These are phyloP conservation scores for Vulpes lagopus DNA, from an alignment of 2,113 vertebrate genomes.

Conservation along the genomic window DNA sequence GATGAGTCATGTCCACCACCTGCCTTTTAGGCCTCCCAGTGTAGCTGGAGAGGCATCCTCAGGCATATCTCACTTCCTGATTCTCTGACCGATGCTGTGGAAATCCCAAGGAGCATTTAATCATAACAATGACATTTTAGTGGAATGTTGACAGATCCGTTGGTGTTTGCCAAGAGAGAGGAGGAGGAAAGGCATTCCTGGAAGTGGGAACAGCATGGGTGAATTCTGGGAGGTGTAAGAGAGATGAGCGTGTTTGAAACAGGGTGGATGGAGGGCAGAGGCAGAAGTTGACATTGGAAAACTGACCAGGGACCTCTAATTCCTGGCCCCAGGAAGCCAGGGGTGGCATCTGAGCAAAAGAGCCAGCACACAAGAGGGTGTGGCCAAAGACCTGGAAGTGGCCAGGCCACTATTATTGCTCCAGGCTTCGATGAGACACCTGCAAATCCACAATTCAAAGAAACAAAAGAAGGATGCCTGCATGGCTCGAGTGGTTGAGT, in stretches of 20 bases:
- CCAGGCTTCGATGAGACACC: background rate
- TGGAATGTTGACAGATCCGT: background rate
- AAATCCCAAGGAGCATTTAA: background rate
- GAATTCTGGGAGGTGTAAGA: background rate
- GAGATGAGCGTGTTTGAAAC: background rate
- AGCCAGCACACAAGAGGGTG: background rate
- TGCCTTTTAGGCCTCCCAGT: background rate
- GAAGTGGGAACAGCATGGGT: background rate
- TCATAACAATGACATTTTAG: constrained; percentile 9
- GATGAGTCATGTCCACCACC: background rate
- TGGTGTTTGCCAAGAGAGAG: background rate
- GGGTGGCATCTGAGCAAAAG: background rate
- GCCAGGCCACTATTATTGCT: background rate
- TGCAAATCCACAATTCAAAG: background rate
- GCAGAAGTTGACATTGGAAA: background rate
- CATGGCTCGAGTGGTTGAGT: background rate
- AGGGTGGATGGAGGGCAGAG: background rate
- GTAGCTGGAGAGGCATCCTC: background rate
- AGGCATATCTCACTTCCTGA: background rate
- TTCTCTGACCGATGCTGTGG: background rate
- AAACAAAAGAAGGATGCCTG: background rate
- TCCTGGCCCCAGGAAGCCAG: background rate
- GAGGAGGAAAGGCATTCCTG: background rate
- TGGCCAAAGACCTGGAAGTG: background rate
- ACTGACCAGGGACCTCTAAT: background rate